These are phyloP conservation scores for Orchesella flavescens DNA, from an alignment of 2,888 invertebrate genomes.

Conservation along the genomic window DNA sequence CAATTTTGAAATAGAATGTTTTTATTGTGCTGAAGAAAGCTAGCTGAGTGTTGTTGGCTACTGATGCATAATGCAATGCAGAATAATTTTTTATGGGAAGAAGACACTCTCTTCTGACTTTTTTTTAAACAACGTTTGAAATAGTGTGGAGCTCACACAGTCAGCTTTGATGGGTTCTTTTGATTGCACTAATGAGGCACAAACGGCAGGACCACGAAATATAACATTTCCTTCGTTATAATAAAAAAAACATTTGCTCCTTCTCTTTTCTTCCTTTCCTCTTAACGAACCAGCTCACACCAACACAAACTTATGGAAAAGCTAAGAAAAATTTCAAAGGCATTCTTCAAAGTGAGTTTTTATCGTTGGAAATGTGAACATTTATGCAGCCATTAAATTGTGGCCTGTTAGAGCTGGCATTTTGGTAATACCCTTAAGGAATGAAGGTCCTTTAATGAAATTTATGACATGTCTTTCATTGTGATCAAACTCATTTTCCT, in stretches of 20 bases:
- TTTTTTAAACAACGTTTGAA: neutral
- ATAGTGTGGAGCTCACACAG: constrained; percentile 24
- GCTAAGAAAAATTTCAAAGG: neutral
- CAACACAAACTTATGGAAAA: neutral
- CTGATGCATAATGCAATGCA: constrained; percentile 1
- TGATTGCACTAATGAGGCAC: constrained; percentile 63
- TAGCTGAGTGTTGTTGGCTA: neutral
- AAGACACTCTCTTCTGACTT: neutral
- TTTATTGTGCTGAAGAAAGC: constrained; percentile 22
- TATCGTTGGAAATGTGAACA: neutral
- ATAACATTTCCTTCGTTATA: constrained; percentile 58
- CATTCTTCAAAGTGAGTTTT: neutral
- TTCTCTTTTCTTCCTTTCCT: neutral
- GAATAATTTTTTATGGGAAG: constrained; percentile 14
- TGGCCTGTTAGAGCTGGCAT: neutral
- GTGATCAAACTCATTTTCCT: constrained; percentile 28
- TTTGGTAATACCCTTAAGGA: constrained; percentile 14
- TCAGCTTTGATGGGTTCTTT: constrained; percentile 50
- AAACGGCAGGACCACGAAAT: constrained; percentile 60
- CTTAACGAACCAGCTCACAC: constrained; percentile 60
- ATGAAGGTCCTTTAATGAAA: constrained; percentile 56
- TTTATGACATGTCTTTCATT: constrained; percentile 46
- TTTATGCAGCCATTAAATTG: neutral
- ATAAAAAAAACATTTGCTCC: constrained; percentile 12
- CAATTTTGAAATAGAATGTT: constrained; percentile 33